Evolutionary conservation across 2,113 vertebrate species (phyloP).

Genomic region (Prinia subflava): DNA sequence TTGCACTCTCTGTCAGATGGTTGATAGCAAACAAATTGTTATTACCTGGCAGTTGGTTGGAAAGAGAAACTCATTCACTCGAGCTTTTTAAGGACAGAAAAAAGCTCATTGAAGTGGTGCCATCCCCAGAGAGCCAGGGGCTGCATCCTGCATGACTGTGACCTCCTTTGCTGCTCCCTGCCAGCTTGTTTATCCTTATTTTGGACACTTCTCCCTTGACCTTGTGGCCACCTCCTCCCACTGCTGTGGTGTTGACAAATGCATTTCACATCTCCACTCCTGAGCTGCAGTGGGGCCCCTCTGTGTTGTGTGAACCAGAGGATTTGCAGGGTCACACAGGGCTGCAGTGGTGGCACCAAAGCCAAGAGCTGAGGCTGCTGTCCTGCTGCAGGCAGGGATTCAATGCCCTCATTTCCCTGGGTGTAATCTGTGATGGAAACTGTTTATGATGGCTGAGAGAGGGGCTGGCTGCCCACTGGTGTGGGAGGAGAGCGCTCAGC

Average conservation of each 20-base stretch:
- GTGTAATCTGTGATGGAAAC: neutral
- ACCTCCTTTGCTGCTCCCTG: neutral
- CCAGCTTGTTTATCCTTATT: neutral
- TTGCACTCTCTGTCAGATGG: neutral
- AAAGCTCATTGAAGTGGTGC: neutral
- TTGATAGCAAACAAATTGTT: constrained; percentile 8
- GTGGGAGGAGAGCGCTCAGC: neutral
- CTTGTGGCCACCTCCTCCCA: neutral
- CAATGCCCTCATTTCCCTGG: neutral
- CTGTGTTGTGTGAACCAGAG: accelerated
- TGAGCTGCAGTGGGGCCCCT: neutral
- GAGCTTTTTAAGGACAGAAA: neutral
- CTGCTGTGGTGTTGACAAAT: neutral
- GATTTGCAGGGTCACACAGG: accelerated
- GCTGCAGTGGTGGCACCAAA: neutral
- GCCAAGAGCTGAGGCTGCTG: neutral
- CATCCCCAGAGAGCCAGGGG: neutral
- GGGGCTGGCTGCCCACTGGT: accelerated
- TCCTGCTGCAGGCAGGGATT: neutral
- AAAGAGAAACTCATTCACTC: neutral
- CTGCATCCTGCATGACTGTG: accelerated
- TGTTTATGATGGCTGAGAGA: neutral
- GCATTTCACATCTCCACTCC: neutral
- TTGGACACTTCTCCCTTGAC: neutral
- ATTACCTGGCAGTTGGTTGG: neutral